Evolutionary conservation across 2,113 vertebrate species (phyloP).

Genomic region (Acinonyx jubatus): DNA sequence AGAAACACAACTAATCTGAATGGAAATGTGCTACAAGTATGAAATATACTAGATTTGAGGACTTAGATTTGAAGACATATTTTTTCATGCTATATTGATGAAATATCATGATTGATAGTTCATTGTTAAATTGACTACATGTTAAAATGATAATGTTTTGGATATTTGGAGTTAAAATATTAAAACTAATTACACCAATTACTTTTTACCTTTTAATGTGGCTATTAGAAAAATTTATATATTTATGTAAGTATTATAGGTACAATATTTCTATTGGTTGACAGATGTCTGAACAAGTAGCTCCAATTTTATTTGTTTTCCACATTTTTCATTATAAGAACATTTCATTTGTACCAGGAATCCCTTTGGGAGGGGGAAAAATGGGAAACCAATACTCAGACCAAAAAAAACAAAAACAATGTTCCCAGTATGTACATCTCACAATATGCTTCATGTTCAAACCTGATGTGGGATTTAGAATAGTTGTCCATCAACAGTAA

Average conservation of each 20-base stretch:
- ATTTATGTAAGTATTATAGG: neutral
- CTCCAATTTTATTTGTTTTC: constrained; percentile 12
- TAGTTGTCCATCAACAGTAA: neutral
- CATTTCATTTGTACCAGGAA: constrained; percentile 3
- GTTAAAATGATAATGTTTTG: constrained; percentile 26
- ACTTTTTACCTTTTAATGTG: neutral
- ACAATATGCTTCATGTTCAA: neutral
- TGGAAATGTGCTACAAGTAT: neutral
- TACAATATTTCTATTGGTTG: neutral
- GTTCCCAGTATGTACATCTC: neutral
- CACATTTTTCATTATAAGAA: neutral
- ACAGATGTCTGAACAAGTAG: neutral
- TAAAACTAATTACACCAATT: neutral
- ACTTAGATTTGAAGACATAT: neutral
- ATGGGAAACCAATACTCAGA: neutral
- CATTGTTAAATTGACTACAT: neutral
- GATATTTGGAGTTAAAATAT: neutral
- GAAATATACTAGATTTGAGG: neutral
- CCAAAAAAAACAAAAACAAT: neutral
- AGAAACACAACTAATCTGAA: neutral
- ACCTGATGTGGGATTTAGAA: neutral
- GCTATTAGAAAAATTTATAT: neutral
- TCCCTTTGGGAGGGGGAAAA: neutral
- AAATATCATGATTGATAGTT: too few relatives aligned
- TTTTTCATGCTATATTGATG: too few relatives aligned